These are phyloP conservation scores for Marasmarcha lunaedactyla DNA, from an alignment of 2,888 invertebrate species.

Conservation along the genomic window DNA sequence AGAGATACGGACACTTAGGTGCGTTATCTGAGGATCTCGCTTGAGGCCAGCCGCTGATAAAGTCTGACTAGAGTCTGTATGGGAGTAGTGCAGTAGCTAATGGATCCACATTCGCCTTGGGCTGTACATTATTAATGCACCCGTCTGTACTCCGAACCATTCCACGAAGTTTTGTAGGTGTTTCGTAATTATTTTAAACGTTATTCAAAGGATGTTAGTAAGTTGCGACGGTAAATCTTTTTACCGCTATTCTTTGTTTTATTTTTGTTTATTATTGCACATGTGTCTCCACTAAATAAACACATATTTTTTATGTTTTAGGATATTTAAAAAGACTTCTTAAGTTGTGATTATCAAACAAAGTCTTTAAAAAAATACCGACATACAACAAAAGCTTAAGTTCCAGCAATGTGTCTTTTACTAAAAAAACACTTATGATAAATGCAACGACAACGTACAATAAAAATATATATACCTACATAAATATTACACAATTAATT, in stretches of 20 bases:
- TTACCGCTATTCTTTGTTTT: conserved; percentile 15
- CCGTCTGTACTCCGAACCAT: not conserved
- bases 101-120: conserved; percentile 21
- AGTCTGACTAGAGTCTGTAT: conserved; percentile 9
- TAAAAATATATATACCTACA: no score
- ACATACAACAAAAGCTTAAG: no score
- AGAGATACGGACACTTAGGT: not conserved
- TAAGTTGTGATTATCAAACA: no score
- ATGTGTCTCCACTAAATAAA: no score
- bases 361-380: no score
- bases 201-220: conserved; percentile 30
- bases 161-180: conserved; percentile 16
- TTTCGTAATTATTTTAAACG: conserved; percentile 43
- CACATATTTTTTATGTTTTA: no score
- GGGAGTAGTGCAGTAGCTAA: conserved; percentile 17
- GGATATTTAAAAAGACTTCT: no score
- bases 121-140: conserved; percentile 25
- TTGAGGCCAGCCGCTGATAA: conserved; percentile 6
- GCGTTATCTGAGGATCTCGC: not conserved
- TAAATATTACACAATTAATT: no score
- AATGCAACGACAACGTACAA: no score
- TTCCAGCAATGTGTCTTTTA: no score
- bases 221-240: conserved; percentile 34
- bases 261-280: not conserved
- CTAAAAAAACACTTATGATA: no score